A percentile compares a stretch with the other conserved stretches of the same genome.
These are phyloP conservation scores for Poeciliopsis infans DNA, from an alignment of 2,797 vertebrate genomes.

Conservation along the genomic window DNA sequence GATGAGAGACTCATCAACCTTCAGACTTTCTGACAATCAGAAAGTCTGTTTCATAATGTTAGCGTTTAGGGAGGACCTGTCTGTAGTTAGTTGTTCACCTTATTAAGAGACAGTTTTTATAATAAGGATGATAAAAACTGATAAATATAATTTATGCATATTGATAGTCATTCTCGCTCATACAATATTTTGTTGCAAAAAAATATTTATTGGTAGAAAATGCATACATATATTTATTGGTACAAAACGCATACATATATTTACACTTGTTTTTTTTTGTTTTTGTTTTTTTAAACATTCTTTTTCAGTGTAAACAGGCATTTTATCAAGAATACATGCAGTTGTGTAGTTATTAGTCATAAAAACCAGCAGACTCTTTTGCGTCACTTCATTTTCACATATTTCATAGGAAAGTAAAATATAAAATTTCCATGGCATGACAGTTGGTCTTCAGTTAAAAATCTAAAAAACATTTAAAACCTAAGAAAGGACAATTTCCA, in stretches of 20 bases:
- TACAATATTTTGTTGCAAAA: conserved; percentile 37
- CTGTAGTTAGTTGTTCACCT: background rate
- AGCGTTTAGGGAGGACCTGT: background rate
- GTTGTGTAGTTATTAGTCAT: conserved; percentile 3
- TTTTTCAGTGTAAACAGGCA: background rate
- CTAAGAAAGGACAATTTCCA: background rate
- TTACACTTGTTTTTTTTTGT: conserved; percentile 7
- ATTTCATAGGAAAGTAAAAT: background rate
- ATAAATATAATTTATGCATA: background rate
- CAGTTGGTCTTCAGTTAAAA: background rate
- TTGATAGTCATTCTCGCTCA: background rate
- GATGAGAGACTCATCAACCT: background rate
- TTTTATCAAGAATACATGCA: background rate
- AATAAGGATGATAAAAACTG: background rate
- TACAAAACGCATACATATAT: conserved; percentile 6
- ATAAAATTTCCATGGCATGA: background rate
- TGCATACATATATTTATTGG: conserved; percentile 47
- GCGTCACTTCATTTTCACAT: conserved; percentile 5
- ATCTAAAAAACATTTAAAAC: background rate
- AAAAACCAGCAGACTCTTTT: background rate
- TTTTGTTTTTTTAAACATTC: background rate
- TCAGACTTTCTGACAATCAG: background rate
- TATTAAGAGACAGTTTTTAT: background rate
- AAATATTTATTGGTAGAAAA: conserved; percentile 51
- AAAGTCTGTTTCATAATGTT: background rate